A percentile compares a stretch with the other conserved stretches of the same genome.
Conservation (phyloP, 2,113 vertebrate genomes). For the Electrona antarctica region DNA sequence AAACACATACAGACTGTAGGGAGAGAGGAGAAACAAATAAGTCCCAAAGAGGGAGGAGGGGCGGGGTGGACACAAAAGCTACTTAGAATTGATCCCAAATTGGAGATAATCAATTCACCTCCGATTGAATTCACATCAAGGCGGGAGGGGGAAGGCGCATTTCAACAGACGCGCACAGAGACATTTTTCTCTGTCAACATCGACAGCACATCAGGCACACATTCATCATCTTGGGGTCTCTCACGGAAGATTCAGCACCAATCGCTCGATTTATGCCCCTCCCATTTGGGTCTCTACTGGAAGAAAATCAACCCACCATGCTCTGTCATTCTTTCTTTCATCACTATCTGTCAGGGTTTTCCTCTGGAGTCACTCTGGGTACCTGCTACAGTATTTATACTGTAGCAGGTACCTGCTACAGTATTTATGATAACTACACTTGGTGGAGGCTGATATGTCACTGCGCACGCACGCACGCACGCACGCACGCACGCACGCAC, state of each 20-base stretch:
- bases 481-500: neutral
- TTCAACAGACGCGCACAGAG: conserved; percentile 44
- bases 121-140: conserved; percentile 68
- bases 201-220: conserved; percentile 53
- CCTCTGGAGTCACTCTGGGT: conserved; percentile 29
- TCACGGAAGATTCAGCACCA: conserved; percentile 46
- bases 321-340: conserved; percentile 36
- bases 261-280: conserved; percentile 47
- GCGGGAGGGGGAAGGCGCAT: conserved; percentile 30
- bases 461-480: neutral
- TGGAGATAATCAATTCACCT: conserved; percentile 68
- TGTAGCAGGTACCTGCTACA: conserved; percentile 10
- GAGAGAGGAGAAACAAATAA: conserved; percentile 9
- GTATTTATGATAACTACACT: no score
- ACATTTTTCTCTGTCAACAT: conserved; percentile 42
- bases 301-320: conserved; percentile 33
- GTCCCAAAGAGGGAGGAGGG: conserved; percentile 23
- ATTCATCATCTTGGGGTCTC: conserved; percentile 70
- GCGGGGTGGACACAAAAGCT: conserved; percentile 44
- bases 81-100: conserved; percentile 67
- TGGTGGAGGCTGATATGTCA: neutral
- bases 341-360: conserved; percentile 30
- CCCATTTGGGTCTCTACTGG: conserved; percentile 14
- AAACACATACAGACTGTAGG: neutral
- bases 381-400: neutral